Conservation (phyloP, 2,888 invertebrate species). For the Ennomos fuscantarius region DNA sequence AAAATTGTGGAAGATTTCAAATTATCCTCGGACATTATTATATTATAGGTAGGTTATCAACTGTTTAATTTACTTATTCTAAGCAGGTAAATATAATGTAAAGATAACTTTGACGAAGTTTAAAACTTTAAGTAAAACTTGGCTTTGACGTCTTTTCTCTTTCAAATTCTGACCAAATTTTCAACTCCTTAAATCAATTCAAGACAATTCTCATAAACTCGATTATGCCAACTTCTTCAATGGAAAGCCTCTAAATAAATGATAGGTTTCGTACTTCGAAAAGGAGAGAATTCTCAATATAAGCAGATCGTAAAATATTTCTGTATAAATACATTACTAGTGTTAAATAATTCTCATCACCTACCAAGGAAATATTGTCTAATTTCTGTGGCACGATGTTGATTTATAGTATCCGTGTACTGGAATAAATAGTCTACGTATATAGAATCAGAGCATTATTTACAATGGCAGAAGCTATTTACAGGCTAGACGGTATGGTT, state of each 20-base stretch:
- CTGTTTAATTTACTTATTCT: slow-evolving; percentile 4
- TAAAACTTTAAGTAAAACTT: slow-evolving; percentile 37
- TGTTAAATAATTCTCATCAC: no score
- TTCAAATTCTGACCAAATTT: slow-evolving; percentile 37
- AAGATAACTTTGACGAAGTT: slow-evolving; percentile 33
- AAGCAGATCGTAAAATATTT: slow-evolving; percentile 11
- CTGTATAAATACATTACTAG: slow-evolving; percentile 4
- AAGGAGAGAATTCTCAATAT: slow-evolving; percentile 17
- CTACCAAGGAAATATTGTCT: not conserved
- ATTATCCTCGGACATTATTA: no score
- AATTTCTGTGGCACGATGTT: not conserved
- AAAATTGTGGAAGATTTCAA: no score
- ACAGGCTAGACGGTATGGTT: no score
- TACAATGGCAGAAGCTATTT: no score
- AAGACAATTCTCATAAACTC: slow-evolving; percentile 43
- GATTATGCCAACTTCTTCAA: slow-evolving; percentile 45
- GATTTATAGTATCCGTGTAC: slow-evolving; percentile 7
- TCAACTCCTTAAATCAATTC: slow-evolving; percentile 45
- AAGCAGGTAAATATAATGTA: slow-evolving; percentile 37
- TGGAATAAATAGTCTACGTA: slow-evolving; percentile 5
- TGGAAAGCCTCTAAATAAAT: slow-evolving; percentile 40
- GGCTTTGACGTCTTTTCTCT: slow-evolving; percentile 48
- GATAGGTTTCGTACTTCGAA: slow-evolving; percentile 32
- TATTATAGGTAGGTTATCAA: not conserved
- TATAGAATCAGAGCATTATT: not conserved